Evolutionary conservation across 1,140 invertebrate genomes (phyloP).

Genomic region (Dinoponera quadriceps): DNA sequence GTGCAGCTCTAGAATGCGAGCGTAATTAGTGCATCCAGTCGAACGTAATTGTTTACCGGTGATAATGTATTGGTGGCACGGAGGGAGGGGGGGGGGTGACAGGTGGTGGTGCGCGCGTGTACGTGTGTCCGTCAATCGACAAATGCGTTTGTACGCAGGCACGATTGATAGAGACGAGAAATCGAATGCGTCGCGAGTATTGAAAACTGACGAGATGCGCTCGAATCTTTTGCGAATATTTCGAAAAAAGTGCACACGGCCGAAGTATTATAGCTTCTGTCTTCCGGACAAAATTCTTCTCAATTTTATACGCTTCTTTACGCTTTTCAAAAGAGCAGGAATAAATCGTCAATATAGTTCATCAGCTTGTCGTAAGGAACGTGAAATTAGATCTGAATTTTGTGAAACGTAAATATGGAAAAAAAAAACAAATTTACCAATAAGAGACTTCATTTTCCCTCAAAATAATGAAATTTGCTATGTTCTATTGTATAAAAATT

Average conservation of each 20-base stretch:
- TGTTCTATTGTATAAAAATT: too few species aligned
- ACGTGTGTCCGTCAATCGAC: background rate
- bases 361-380: too few species aligned
- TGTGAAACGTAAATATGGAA: too few species aligned
- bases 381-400: too few species aligned
- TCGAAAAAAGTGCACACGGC: background rate
- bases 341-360: too few species aligned
- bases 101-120: background rate
- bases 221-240: background rate
- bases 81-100: too few species aligned
- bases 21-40: slow-evolving; percentile 53
- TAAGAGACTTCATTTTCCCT: too few species aligned
- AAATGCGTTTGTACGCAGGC: background rate
- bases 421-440: too few species aligned
- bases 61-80: background rate
- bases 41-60: slow-evolving; percentile 52
- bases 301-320: too few species aligned
- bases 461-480: too few species aligned
- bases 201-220: background rate
- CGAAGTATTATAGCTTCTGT: background rate
- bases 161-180: background rate
- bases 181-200: slow-evolving; percentile 22
- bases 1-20: slow-evolving; percentile 40
- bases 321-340: too few species aligned
- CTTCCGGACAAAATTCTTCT: background rate